Percentiles rank a stretch among this genome's conserved stretches.
These are phyloP conservation scores for Perodicticus potto DNA, from an alignment of 2,797 vertebrate genomes.

Conservation along the genomic window DNA sequence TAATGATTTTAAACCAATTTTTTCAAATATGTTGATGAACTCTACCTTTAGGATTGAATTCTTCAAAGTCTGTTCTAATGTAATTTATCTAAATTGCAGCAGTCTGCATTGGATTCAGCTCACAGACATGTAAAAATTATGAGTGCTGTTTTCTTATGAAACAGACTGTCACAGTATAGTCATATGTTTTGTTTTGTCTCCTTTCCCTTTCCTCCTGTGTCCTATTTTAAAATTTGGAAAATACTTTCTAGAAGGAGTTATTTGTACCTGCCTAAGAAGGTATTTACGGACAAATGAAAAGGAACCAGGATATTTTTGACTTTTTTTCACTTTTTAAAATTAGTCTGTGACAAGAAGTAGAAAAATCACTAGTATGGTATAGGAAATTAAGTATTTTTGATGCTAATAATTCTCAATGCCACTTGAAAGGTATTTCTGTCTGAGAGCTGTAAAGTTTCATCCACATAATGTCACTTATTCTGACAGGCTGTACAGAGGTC, in stretches of 20 bases:
- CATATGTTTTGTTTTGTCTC: not conserved
- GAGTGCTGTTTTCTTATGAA: slow-evolving; percentile 81
- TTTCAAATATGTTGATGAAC: slow-evolving; percentile 76
- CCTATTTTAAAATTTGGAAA: slow-evolving; percentile 77
- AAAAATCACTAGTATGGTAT: slow-evolving; percentile 70
- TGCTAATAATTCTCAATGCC: slow-evolving; percentile 71
- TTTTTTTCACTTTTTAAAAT: slow-evolving; percentile 72
- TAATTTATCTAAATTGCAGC: slow-evolving; percentile 56
- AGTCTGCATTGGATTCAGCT: slow-evolving; percentile 76
- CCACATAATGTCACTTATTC: slow-evolving; percentile 78
- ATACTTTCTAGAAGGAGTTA: slow-evolving; percentile 59
- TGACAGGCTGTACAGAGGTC: slow-evolving; percentile 76
- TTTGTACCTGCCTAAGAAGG: slow-evolving; percentile 76
- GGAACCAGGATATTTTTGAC: slow-evolving; percentile 49
- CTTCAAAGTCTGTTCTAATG: slow-evolving; percentile 78
- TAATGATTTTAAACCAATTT: slow-evolving; percentile 56
- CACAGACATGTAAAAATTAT: slow-evolving; percentile 79
- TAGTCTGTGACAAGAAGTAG: slow-evolving; percentile 60
- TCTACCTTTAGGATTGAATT: slow-evolving; percentile 66
- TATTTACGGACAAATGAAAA: slow-evolving; percentile 73
- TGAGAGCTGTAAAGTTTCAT: slow-evolving; percentile 70
- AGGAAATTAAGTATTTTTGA: slow-evolving; percentile 65
- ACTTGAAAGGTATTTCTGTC: slow-evolving; percentile 76
- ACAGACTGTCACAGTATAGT: slow-evolving; percentile 76
- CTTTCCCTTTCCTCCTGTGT: slow-evolving; percentile 65